phyloP scores from a whole-genome alignment of 2,113 vertebrate species.

The Ancistrus triradiatus region DNA sequence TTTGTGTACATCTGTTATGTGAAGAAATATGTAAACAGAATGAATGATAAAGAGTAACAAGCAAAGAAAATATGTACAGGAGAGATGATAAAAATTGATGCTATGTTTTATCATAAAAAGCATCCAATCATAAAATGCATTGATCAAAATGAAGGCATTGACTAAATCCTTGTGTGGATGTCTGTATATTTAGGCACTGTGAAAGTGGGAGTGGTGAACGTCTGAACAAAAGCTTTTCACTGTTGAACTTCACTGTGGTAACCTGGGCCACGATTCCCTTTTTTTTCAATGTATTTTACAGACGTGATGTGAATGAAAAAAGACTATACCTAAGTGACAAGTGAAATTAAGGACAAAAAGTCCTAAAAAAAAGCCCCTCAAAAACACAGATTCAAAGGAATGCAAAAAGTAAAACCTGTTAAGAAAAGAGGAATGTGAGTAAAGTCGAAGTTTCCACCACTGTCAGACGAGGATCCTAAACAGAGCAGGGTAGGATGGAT shows the following conservation, averaged over 20 bases:
- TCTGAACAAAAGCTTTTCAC: background rate
- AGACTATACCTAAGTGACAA: background rate
- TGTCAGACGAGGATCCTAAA: background rate
- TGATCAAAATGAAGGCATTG: background rate
- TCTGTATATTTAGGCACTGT: conserved; percentile 99
- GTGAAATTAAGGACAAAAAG: conserved; percentile 15
- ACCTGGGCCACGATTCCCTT: background rate
- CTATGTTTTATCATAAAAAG: conserved; percentile 1
- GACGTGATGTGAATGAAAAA: conserved; percentile 57
- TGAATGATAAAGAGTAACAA: background rate
- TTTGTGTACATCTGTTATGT: conserved; percentile 22
- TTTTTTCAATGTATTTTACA: conserved; percentile 27
- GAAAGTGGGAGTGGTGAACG: conserved; percentile 25
- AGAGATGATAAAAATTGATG: background rate
- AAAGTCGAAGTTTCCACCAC: conserved; percentile 17
- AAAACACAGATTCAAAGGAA: background rate
- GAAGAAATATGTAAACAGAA: conserved; percentile 23
- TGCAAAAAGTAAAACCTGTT: conserved; percentile 20
- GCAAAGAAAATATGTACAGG: background rate
- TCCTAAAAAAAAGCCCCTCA: conserved; percentile 32
- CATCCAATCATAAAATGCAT: background rate
- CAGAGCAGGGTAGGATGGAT: background rate
- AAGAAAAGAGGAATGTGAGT: conserved; percentile 10
- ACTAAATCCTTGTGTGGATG: conserved; percentile 66
- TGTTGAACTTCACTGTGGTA: conserved; percentile 43